phyloP scores from a whole-genome alignment of 2,888 invertebrate species.

The Diabrotica balteata region DNA sequence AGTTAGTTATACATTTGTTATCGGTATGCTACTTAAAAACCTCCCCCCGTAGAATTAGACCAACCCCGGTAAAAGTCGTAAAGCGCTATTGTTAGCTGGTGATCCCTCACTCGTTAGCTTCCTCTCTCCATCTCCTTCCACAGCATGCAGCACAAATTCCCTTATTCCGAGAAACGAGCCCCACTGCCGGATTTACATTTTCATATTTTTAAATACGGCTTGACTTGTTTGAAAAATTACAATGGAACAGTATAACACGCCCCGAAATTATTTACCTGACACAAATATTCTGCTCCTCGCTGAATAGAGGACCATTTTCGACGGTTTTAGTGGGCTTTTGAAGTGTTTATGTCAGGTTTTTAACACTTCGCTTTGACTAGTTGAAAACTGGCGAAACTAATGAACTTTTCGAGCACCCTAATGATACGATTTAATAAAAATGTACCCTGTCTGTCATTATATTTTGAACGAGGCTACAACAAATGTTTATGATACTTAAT shows the following conservation, averaged over 20 bases:
- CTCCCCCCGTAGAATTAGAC: not conserved
- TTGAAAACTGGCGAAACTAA: not conserved
- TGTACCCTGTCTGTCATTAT: no score
- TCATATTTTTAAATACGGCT: slow-evolving; percentile 37
- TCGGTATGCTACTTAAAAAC: no score
- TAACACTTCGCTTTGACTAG: slow-evolving; percentile 18
- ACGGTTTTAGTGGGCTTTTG: slow-evolving; percentile 17
- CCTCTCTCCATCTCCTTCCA: not conserved
- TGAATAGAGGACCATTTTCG: slow-evolving; percentile 15
- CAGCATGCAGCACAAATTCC: slow-evolving; percentile 9
- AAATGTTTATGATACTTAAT: no score
- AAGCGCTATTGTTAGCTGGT: not conserved
- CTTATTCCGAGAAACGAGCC: slow-evolving; percentile 21
- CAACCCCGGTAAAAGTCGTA: not conserved
- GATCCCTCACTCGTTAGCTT: not conserved
- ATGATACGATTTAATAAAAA: no score
- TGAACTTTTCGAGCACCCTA: no score
- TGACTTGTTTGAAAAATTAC: slow-evolving; percentile 33
- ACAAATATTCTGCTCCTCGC: slow-evolving; percentile 14
- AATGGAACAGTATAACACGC: slow-evolving; percentile 29
- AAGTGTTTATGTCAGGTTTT: slow-evolving; percentile 20
- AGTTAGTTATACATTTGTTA: no score
- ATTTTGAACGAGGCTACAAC: no score
- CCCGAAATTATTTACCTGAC: slow-evolving; percentile 34
- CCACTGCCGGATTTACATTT: slow-evolving; percentile 34